Base-by-base conservation (phyloP, 2,888 invertebrate species). In the Mimas tiliae region DNA sequence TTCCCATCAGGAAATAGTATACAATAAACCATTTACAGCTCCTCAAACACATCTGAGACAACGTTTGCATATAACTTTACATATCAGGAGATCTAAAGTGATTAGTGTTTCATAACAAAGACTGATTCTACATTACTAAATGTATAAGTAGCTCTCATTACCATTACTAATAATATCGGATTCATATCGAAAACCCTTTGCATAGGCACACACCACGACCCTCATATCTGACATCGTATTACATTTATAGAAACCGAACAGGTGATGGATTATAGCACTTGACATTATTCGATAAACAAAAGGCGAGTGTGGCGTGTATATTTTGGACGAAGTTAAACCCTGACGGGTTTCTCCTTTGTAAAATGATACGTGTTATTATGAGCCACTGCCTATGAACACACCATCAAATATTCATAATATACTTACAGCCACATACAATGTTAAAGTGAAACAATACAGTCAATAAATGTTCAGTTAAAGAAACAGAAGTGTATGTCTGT, bases 281-380 rank as follows among this genome's bases (percentile, higher is more conserved):
- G 58, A 47, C 70, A 74, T 79, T 79, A 82, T 81, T 76, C 74
- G 76, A 81, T 80, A 78, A 80, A 79, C 76, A 74, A 69, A 75
- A 74, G 72, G 67, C 65, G 68, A 63, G 67, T 42, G 72, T 70
- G 74, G 74, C 73, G 74, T 75, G 74, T 81, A 83, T 85, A 83
- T 86, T 87, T 85, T 83, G 72, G 75, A 71, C 81, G 71, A 79
- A 76, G 77, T 80, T 81, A 79, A 78, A 65, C 76, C 73, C 70
- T 75, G 75, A 75, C 83, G 78, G 86, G 87, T 83, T 88, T 87
- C 86, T 72, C 72, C 70, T 74, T 74, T 72, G 80, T 79, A 75
- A 79, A 73, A 72, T 72, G 74, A 77, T 74, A 74, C 69, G 45
- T 55, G 12, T 45, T 58, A 42, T 58, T 58, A 42, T 58, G 38